These are phyloP conservation scores for Seriola quinqueradiata DNA, from an alignment of 2,113 vertebrate species.

Conservation along the genomic window DNA sequence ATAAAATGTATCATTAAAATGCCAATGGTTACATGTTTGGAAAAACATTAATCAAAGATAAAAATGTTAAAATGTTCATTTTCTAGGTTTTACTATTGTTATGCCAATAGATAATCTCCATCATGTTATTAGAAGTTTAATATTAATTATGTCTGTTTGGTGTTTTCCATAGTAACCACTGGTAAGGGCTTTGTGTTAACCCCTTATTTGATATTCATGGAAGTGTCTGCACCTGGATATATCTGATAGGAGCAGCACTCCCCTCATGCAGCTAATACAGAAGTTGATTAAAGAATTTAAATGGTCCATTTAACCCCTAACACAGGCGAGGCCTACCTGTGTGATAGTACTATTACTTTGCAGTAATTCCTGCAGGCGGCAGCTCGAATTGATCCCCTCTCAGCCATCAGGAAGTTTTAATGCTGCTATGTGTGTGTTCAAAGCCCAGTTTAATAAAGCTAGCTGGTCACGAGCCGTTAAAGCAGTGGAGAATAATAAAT, in stretches of 20 bases:
- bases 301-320: slow-evolving; percentile 82
- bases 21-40: neutral
- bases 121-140: neutral
- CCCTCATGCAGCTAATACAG: slow-evolving; percentile 74
- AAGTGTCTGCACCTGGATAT: slow-evolving; percentile 42
- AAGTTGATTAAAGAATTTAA: slow-evolving; percentile 86
- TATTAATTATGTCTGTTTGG: neutral
- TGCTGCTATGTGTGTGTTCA: slow-evolving; percentile 84
- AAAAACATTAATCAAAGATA: neutral
- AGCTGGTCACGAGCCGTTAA: slow-evolving; percentile 83
- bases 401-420: slow-evolving; percentile 85
- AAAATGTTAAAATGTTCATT: neutral
- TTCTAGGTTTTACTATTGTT: slow-evolving; percentile 6
- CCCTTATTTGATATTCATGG: slow-evolving; percentile 66
- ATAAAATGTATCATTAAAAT: neutral
- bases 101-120: neutral
- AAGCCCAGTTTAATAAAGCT: slow-evolving; percentile 90
- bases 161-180: slow-evolving; percentile 16
- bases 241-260: slow-evolving; percentile 48
- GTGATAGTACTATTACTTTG: slow-evolving; percentile 79
- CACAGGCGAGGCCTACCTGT: slow-evolving; percentile 70
- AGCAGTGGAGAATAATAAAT: slow-evolving; percentile 83
- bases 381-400: slow-evolving; percentile 83
- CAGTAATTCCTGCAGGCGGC: slow-evolving; percentile 82
- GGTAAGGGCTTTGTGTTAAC: slow-evolving; percentile 25